These are phyloP conservation scores for Geococcyx californianus DNA, from an alignment of 2,113 vertebrate species.

Conservation along the genomic window DNA sequence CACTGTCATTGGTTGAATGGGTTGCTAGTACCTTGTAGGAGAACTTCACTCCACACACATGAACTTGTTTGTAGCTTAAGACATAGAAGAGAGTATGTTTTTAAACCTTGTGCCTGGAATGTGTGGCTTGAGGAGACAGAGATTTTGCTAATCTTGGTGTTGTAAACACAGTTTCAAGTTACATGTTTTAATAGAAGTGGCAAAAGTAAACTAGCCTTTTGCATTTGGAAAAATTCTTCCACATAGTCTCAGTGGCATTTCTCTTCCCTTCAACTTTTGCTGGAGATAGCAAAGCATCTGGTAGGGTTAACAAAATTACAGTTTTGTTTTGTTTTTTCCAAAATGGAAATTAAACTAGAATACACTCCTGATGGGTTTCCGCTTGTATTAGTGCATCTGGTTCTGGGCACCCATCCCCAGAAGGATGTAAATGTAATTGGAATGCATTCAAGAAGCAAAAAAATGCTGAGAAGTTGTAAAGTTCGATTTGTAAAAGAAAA, in stretches of 20 bases:
- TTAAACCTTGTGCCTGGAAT: not conserved
- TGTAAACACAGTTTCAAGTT: not conserved
- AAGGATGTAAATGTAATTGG: constrained; percentile 13
- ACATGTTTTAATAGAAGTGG: not conserved
- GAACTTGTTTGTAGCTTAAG: not conserved
- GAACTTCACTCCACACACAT: not conserved
- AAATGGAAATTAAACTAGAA: constrained; percentile 40
- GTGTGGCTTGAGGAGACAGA: not conserved
- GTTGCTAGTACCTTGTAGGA: not conserved
- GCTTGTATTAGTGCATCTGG: constrained; percentile 29
- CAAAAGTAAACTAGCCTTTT: not conserved
- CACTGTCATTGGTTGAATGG: not conserved
- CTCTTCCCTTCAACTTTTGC: not conserved
- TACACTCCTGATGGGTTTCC: not conserved
- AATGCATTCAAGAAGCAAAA: not conserved
- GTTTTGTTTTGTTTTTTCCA: constrained; percentile 3
- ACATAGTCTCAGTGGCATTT: not conserved
- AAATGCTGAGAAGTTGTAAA: constrained; percentile 1
- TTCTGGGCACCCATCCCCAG: constrained; percentile 6
- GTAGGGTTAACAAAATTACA: not conserved
- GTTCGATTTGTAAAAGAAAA: constrained; percentile 16
- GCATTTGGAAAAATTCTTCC: not conserved
- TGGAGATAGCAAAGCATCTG: not conserved
- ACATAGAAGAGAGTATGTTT: too few relatives aligned
- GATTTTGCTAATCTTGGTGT: not conserved